Evolutionary conservation across 2,797 vertebrate genomes (phyloP).

Genomic region (Sebastes goodei): DNA sequence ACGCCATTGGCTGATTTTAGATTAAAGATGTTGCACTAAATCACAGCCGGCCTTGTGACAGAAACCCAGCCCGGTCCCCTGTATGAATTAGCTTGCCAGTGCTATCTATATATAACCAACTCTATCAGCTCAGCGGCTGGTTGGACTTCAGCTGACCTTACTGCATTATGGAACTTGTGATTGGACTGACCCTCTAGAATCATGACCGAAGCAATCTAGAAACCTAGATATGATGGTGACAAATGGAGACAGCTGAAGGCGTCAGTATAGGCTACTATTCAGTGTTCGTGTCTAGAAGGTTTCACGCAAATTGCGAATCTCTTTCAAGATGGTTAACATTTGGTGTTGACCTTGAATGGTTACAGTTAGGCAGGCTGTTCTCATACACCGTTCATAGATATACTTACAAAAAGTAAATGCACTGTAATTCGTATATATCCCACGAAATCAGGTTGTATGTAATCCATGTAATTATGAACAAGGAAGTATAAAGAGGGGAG

Average conservation of each 20-base stretch:
- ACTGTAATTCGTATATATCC: too few species aligned
- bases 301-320: too few species aligned
- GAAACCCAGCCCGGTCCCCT: conserved; percentile 39
- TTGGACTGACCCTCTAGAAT: conserved; percentile 33
- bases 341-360: too few species aligned
- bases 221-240: neutral
- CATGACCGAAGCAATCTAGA: neutral
- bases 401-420: too few species aligned
- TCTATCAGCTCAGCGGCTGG: conserved; percentile 71
- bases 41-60: conserved; percentile 65
- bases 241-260: neutral
- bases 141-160: conserved; percentile 80
- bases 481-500: too few species aligned
- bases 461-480: too few species aligned
- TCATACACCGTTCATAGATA: too few species aligned
- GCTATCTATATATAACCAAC: conserved; percentile 80
- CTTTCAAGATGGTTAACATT: too few species aligned
- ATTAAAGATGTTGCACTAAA: conserved; percentile 70
- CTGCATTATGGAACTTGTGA: conserved; percentile 59
- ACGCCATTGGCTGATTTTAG: conserved; percentile 68
- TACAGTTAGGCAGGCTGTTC: too few species aligned
- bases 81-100: conserved; percentile 57
- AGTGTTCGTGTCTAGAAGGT: too few species aligned
- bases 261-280: neutral
- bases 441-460: too few species aligned